Conservation (phyloP, 2,113 vertebrate genomes). For the Aspiorhynchus laticeps region DNA sequence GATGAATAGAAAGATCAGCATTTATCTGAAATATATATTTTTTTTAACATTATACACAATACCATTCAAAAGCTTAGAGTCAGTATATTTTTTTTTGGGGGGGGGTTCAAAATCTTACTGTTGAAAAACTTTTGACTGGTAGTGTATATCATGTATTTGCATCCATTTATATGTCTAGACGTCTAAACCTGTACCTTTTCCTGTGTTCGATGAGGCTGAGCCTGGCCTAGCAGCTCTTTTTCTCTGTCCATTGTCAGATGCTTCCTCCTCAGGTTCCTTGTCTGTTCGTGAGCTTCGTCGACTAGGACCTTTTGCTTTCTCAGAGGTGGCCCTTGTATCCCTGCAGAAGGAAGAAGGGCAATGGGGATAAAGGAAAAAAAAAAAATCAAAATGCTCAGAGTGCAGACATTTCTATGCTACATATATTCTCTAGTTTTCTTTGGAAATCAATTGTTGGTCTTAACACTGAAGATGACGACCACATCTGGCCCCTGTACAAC, state of each 20-base stretch:
- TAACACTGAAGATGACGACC: neutral
- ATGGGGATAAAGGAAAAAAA: neutral
- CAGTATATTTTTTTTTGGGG: too few species aligned
- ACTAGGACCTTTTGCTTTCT: conserved; percentile 92
- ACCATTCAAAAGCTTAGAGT: too few species aligned
- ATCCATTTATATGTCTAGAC: neutral
- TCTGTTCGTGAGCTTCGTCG: conserved; percentile 93
- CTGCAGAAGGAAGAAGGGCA: conserved; percentile 63
- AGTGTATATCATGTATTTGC: too few species aligned
- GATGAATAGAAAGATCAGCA: too few species aligned
- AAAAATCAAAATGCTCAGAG: neutral
- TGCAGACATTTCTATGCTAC: neutral
- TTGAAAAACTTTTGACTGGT: too few species aligned
- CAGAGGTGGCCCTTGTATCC: conserved; percentile 84
- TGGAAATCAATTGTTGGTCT: conserved; percentile 32
- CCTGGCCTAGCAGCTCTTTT: conserved; percentile 89
- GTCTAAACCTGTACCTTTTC: conserved; percentile 45
- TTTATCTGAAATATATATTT: too few species aligned
- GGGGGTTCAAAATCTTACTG: too few species aligned
- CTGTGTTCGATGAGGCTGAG: conserved; percentile 67
- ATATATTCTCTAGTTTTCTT: conserved; percentile 6
- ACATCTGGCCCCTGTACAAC: conserved; percentile 17
- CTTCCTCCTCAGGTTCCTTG: conserved; percentile 85
- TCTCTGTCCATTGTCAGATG: conserved; percentile 86
- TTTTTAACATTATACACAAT: too few species aligned